Conservation (phyloP, 2,888 invertebrate species). For the Cheilosia variabilis region DNA sequence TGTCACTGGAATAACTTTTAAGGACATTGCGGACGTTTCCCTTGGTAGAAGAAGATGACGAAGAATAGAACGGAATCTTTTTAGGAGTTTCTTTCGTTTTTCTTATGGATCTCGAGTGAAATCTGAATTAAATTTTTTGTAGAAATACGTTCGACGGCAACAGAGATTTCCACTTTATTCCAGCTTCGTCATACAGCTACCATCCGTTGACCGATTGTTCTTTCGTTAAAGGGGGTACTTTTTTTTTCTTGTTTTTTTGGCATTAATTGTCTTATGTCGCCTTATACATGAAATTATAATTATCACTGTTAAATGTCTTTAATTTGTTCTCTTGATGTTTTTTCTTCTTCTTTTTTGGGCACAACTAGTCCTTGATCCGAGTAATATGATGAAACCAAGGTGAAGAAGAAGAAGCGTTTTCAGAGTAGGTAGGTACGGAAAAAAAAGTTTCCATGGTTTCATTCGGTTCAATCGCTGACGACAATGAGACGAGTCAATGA, state of each 20-base stretch:
- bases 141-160: slow-evolving; percentile 37
- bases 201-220: slow-evolving; percentile 36
- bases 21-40: slow-evolving; percentile 38
- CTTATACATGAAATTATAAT: slow-evolving; percentile 58
- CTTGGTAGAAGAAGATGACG: neutral
- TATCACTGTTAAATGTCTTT: slow-evolving; percentile 49
- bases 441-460: neutral
- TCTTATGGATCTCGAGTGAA: neutral
- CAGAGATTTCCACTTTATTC: slow-evolving; percentile 33
- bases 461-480: slow-evolving; percentile 14
- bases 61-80: slow-evolving; percentile 14
- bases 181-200: neutral
- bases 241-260: neutral
- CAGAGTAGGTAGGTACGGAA: neutral
- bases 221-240: slow-evolving; percentile 1
- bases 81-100: slow-evolving; percentile 6
- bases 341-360: neutral
- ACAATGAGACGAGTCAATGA: slow-evolving; percentile 22
- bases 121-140: slow-evolving; percentile 65
- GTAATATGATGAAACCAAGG: neutral
- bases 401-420: neutral
- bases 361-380: slow-evolving; percentile 1
- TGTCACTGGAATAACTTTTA: slow-evolving; percentile 52
- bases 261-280: slow-evolving; percentile 60
- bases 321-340: slow-evolving; percentile 19